A percentile compares a stretch with the other conserved stretches of the same genome.
phyloP scores from a whole-genome alignment of 2,888 invertebrate genomes.

The Flabesymbios commensalis region DNA sequence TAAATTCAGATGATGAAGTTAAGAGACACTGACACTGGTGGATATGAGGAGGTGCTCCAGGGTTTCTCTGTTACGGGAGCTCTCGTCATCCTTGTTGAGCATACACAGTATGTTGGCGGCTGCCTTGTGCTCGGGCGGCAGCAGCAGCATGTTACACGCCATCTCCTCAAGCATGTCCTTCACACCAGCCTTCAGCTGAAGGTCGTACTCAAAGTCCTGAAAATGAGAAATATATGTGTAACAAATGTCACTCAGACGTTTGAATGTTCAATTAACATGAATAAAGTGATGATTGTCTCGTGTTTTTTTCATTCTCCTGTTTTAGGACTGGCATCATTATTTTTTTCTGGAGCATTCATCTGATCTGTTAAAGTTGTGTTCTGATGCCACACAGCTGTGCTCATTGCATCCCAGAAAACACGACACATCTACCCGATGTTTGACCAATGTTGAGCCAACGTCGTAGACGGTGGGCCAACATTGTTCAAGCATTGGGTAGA shows the following conservation, averaged over 20 bases:
- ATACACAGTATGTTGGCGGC: slow-evolving; percentile 80
- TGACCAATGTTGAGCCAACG: too few species aligned
- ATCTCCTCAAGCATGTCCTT: slow-evolving; percentile 88
- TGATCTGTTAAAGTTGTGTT: background rate
- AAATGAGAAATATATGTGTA: background rate
- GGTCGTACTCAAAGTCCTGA: slow-evolving; percentile 77
- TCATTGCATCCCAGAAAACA: too few species aligned
- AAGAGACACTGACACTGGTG: slow-evolving; percentile 21
- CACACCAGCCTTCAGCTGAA: slow-evolving; percentile 74
- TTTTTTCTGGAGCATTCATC: background rate
- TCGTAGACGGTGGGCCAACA: too few species aligned
- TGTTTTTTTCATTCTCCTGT: background rate
- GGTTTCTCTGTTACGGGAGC: slow-evolving; percentile 68
- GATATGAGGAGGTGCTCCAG: slow-evolving; percentile 64
- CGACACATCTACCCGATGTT: too few species aligned
- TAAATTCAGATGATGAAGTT: too few species aligned
- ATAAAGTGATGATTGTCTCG: too few species aligned
- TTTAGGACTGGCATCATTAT: background rate
- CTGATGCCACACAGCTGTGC: too few species aligned
- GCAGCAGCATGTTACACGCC: slow-evolving; percentile 75
- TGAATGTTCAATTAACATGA: background rate
- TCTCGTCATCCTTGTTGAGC: slow-evolving; percentile 73
- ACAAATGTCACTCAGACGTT: background rate
- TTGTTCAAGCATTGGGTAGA: too few species aligned
- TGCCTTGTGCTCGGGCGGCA: slow-evolving; percentile 87